Evolutionary conservation across 2,113 vertebrate genomes (phyloP).

Genomic region (Zapus hudsonius): DNA sequence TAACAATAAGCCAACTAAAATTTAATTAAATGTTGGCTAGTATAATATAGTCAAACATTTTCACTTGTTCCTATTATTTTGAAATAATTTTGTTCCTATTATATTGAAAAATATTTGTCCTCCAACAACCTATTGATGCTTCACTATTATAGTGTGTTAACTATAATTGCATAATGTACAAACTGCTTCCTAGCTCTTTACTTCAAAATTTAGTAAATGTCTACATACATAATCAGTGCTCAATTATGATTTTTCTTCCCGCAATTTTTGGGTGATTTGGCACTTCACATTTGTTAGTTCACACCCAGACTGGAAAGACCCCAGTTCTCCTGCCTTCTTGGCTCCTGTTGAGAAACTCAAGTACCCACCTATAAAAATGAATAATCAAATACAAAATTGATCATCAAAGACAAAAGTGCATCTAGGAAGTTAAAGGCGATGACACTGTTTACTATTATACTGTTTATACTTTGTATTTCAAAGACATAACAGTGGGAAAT

Average conservation of each 20-base stretch:
- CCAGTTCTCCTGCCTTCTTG: neutral
- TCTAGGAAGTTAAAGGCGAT: neutral
- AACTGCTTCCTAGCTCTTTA: neutral
- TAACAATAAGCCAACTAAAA: neutral
- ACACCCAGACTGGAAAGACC: neutral
- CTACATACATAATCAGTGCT: neutral
- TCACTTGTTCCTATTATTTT: neutral
- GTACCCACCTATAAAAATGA: neutral
- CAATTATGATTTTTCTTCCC: neutral
- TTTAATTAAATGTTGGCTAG: neutral
- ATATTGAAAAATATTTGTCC: constrained; percentile 27
- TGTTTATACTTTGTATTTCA: no score
- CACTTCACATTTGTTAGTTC: neutral
- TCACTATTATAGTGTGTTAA: constrained; percentile 12
- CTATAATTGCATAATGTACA: neutral
- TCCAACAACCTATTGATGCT: neutral
- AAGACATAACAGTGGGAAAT: neutral
- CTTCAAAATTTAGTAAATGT: neutral
- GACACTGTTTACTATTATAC: neutral
- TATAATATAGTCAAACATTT: neutral
- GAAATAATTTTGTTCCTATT: neutral
- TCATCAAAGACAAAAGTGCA: neutral
- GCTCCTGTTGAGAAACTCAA: neutral
- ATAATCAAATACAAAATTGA: neutral
- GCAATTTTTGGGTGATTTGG: neutral